Evolutionary conservation across 2,888 invertebrate species (phyloP), one percentile per base, ranked within the genome.

Genomic region (Megastigmus dorsalis): DNA sequence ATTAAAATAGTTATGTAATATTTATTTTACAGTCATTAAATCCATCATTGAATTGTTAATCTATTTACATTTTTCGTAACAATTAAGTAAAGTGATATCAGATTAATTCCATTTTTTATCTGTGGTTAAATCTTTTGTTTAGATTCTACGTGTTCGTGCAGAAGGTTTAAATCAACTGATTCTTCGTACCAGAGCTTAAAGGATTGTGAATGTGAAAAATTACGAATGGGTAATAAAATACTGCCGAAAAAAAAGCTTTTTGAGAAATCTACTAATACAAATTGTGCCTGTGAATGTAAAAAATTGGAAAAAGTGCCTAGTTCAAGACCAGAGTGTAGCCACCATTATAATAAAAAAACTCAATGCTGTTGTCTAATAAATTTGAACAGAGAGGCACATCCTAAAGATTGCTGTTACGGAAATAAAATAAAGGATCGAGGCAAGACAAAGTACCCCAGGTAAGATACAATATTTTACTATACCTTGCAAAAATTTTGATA

Each of bases 191-290:
- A 67, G 50, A 82, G 81, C 26, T 50, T 67, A 1, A 80, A 26
- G 15, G 79, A 82, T 26, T 81, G 80, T 54, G 59, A 78, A 5
- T 81, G 80, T 54, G 79, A 78, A 28, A 79, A 66, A 26, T 30
- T 76, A n/a, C 74, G 57, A 10, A 43, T 76, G 20, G 52, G 30
- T 13, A 38, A 65, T 23, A 52, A 69, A 43, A 41, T 28, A 9
- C 9, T 33, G 15, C 18, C 33, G 30, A 70, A 9, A 20, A 62
- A 63, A 36, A 74, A 54, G 13, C 1, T 60, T 1, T 43, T 62
- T 23, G 62, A 70, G 4, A 70, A 67, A 55, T 23, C 33, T 10
- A 54, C 4, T 7, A 33, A 3, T 15, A 55, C 28, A 7, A 13
- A 15, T 30, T 73, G 57, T 28, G 65, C 9, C 72, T 66, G 72